These are phyloP conservation scores for Tetramorium bicarinatum DNA, from an alignment of 2,888 invertebrate species.

Conservation along the genomic window DNA sequence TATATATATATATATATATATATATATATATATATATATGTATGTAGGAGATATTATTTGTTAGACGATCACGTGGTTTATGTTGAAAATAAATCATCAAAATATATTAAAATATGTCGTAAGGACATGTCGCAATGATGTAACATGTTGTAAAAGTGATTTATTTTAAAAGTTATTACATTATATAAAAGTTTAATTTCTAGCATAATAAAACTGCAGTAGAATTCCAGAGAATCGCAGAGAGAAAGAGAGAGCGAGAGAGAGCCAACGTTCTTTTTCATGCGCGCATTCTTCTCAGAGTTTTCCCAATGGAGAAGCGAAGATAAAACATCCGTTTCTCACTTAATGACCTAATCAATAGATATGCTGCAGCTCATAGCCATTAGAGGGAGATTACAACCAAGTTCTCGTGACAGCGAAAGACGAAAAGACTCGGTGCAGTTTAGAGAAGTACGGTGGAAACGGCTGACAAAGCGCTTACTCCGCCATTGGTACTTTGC, in stretches of 20 bases:
- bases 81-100: neutral
- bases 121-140: neutral
- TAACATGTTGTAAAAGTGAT: neutral
- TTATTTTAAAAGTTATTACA: neutral
- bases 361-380: constrained; percentile 47
- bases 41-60: neutral
- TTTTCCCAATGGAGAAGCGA: constrained; percentile 31
- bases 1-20: too few relatives aligned
- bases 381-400: constrained; percentile 68
- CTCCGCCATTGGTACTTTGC: constrained; percentile 38
- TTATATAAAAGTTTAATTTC: constrained; percentile 9
- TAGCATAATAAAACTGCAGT: neutral
- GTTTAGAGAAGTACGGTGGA: constrained; percentile 25
- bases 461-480: constrained; percentile 55
- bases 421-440: constrained; percentile 12
- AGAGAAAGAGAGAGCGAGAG: neutral
- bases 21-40: too few relatives aligned
- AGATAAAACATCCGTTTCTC: constrained; percentile 60
- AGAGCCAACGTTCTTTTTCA: neutral
- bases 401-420: constrained; percentile 16
- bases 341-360: constrained; percentile 71
- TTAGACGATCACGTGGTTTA: neutral
- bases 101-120: neutral
- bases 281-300: neutral
- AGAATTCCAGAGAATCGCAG: neutral